Conservation (phyloP, 2,888 invertebrate genomes). For the Lordiphosa fenestrarum region DNA sequence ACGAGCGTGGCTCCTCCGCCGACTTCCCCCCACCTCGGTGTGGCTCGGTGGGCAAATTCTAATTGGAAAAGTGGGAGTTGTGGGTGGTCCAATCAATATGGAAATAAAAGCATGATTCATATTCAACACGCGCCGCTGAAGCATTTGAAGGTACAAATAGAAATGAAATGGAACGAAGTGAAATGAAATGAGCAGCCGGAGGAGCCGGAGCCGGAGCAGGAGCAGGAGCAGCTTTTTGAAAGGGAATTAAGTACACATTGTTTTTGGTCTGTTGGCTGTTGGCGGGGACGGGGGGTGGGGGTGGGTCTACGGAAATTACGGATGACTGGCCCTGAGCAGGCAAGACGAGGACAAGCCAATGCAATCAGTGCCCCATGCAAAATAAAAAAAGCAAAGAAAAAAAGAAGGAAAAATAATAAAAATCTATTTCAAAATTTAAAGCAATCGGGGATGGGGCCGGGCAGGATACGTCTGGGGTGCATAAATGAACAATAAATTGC, state of each 20-base stretch:
- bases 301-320: constrained; percentile 54
- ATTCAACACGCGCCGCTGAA: constrained; percentile 59
- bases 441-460: constrained; percentile 24
- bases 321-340: constrained; percentile 28
- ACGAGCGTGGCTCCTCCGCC: constrained; percentile 19
- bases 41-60: constrained; percentile 17
- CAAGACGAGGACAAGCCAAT: constrained; percentile 24
- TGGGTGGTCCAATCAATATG: constrained; percentile 60
- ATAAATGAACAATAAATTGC: constrained; percentile 47
- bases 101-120: constrained; percentile 58
- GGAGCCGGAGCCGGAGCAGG: background rate
- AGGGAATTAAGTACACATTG: constrained; percentile 64
- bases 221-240: constrained; percentile 7
- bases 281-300: background rate
- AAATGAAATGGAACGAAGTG: constrained; percentile 50
- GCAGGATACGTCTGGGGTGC: constrained; percentile 5
- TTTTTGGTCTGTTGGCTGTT: background rate
- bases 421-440: constrained; percentile 33
- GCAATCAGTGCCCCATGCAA: constrained; percentile 35
- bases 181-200: constrained; percentile 45
- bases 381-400: background rate
- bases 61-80: constrained; percentile 37
- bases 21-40: background rate
- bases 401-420: too few species aligned
- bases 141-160: constrained; percentile 45